Evolutionary conservation across 2,113 vertebrate genomes (phyloP).

Genomic region (Ageneiosus marmoratus): DNA sequence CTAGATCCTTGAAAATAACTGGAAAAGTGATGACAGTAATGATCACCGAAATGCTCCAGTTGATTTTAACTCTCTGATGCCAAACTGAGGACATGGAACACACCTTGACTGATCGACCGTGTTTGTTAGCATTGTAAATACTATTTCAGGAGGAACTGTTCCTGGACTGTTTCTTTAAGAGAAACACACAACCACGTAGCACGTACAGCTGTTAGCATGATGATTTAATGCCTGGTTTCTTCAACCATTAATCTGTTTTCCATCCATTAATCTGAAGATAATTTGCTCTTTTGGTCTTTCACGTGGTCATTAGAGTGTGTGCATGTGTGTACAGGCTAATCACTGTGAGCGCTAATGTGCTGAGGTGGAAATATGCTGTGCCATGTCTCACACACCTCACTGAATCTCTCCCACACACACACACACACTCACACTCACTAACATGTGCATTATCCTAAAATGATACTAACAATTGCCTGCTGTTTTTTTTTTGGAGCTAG

Average conservation of each 20-base stretch:
- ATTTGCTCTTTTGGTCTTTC: not conserved
- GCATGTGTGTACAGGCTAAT: slow-evolving; percentile 9
- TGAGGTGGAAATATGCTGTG: slow-evolving; percentile 26
- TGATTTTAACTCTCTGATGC: no score
- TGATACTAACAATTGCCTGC: not conserved
- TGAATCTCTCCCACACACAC: not conserved
- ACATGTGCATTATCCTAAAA: slow-evolving; percentile 24
- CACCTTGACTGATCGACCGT: not conserved
- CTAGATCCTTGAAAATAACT: not conserved
- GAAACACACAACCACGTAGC: not conserved
- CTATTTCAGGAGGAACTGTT: no score
- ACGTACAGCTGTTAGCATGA: not conserved
- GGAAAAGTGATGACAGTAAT: not conserved
- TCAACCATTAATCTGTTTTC: not conserved
- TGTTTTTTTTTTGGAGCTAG: not conserved
- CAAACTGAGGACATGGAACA: not conserved
- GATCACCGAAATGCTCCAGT: no score
- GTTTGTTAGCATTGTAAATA: not conserved
- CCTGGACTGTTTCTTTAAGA: not conserved
- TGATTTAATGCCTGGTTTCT: slow-evolving; percentile 1
- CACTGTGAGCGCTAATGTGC: not conserved
- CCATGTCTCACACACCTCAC: not conserved
- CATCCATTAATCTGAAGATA: not conserved
- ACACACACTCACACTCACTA: slow-evolving; percentile 22
- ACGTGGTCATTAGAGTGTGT: not conserved